Conservation (phyloP, 2,113 vertebrate species). For the Corythoichthys intestinalis region DNA sequence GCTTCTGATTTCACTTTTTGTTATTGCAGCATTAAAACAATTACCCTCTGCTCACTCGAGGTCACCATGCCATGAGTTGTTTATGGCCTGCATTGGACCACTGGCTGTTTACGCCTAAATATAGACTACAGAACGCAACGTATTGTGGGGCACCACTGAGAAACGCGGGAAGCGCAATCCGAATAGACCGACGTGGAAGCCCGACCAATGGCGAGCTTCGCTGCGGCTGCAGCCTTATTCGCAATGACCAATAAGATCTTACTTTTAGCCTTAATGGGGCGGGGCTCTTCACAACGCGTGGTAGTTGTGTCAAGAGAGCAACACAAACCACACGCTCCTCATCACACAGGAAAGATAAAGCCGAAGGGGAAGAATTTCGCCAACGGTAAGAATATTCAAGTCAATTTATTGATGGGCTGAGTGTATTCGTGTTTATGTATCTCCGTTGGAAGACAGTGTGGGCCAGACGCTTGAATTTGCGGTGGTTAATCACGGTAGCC, state of each 20-base stretch:
- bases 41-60: constrained; percentile 13
- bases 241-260: constrained; percentile 43
- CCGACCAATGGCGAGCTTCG: constrained; percentile 42
- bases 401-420: neutral
- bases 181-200: constrained; percentile 41
- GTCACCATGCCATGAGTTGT: constrained; percentile 42
- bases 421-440: neutral
- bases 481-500: constrained; percentile 26
- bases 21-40: neutral
- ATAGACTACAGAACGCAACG: constrained; percentile 47
- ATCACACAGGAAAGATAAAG: neutral
- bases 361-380: constrained; percentile 28
- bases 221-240: constrained; percentile 18
- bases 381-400: constrained; percentile 42
- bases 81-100: constrained; percentile 25
- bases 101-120: constrained; percentile 53
- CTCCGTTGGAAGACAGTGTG: neutral
- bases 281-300: constrained; percentile 55
- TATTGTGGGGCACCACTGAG: constrained; percentile 19
- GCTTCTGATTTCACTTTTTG: neutral
- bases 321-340: constrained; percentile 53
- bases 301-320: constrained; percentile 56
- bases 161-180: constrained; percentile 63
- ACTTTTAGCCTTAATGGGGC: constrained; percentile 23
- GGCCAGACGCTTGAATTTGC: constrained; percentile 27